Conservation (phyloP, 2,888 invertebrate species). For the Trissoscelio sp. region DNA sequence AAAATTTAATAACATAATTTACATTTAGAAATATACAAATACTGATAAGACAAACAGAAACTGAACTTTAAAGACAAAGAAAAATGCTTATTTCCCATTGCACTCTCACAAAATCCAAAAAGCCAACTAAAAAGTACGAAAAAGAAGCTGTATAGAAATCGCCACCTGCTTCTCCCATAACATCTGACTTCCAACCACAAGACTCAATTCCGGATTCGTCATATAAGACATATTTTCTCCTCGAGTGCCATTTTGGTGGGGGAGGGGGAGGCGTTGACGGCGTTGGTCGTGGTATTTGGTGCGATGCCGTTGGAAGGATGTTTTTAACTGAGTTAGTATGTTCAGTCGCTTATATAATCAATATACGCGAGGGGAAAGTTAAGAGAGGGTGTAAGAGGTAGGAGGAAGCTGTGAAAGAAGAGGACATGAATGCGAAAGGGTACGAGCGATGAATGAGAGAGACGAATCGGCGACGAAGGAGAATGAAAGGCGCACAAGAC, state of each 20-base stretch:
- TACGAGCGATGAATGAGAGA: constrained; percentile 38
- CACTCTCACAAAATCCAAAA: no score
- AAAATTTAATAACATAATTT: no score
- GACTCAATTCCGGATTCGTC: constrained; percentile 31
- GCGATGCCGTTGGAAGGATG: constrained; percentile 73
- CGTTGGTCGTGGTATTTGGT: constrained; percentile 65
- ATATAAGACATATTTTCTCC: constrained; percentile 55
- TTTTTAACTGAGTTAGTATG: constrained; percentile 81
- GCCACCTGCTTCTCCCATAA: no score
- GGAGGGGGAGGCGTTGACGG: constrained; percentile 50
- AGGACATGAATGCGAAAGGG: constrained; percentile 60
- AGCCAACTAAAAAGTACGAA: no score
- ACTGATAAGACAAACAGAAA: no score
- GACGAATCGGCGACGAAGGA: constrained; percentile 40
- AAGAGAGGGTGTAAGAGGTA: constrained; percentile 64
- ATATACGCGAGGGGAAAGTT: constrained; percentile 79
- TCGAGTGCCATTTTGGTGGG: constrained; percentile 1
- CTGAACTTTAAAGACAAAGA: no score
- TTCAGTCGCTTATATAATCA: constrained; percentile 82
- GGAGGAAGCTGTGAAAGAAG: constrained; percentile 59
- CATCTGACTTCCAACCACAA: constrained; percentile 1
- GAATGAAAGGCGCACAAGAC: constrained; percentile 16
- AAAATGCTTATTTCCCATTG: no score
- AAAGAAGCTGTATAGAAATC: no score
- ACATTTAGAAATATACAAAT: no score